Base-by-base conservation (phyloP, 2,797 vertebrate genomes). In the Parotocinclus haroldoi region DNA sequence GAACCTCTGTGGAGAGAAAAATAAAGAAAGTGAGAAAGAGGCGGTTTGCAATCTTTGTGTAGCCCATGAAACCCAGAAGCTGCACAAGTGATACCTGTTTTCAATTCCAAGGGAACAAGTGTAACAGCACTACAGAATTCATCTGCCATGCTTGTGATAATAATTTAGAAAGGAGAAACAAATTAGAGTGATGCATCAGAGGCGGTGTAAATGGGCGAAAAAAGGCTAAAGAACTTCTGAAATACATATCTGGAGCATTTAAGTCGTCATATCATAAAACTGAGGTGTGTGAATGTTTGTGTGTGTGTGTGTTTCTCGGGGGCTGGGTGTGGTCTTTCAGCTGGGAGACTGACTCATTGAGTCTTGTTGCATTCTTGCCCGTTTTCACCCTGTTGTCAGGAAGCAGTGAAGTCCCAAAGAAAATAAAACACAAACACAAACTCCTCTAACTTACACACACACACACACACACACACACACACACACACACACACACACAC, bases 61-160 rank as follows among this genome's bases (percentile, higher is more conserved):
- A 84, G 82, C 86, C 87, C 85, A 86, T 75, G 81, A 79, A 76
- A 86, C 90, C 89, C 80, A 83, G 89, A 90, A 90, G 85, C 86
- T 86, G 87, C 88, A 87, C 87, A 91, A 91, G 86, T 91, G 89
- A 91, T 91, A 88, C 87, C 86, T 85, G 84, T 92, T 92, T 92
- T 88, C n/a, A 89, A 86, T 88, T 92, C 84, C 89, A 88, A 89
- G 87, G 82, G 86, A 84, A 85, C 78, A 82, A 81, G 80, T 80
- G 79, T 64, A 74, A 80, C 71, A 84, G 85, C 79, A 86, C 73
- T 77, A 85, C 78, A 84, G 82, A 84, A 84, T 86, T 81, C 82
- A 80, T 85, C 68, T 61, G 44, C 70, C 86, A 60, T 81, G 85
- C 78, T 84, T 86, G 88, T 80, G 87, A 87, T 86, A 82, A 88